phyloP scores from a whole-genome alignment of 1,140 invertebrate genomes.

The Hydropsyche tenuis region DNA sequence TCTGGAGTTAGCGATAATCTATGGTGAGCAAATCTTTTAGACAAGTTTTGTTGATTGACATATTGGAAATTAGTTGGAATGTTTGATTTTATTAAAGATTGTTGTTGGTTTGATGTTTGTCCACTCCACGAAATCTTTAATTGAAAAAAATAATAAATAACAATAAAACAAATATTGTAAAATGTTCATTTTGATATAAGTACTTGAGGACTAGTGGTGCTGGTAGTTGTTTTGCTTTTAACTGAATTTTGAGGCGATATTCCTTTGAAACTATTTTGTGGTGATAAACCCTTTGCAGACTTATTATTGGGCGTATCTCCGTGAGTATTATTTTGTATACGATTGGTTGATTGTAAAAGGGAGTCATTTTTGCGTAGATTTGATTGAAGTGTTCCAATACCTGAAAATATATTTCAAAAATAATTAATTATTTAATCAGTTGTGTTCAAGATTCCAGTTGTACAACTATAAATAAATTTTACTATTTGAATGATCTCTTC shows the following conservation, averaged over 20 bases:
- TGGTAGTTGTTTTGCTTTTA: conserved; percentile 53
- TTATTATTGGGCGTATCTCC: conserved; percentile 61
- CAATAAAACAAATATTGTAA: neutral
- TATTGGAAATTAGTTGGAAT: conserved; percentile 43
- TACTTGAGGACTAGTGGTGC: conserved; percentile 52
- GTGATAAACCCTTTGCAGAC: conserved; percentile 53
- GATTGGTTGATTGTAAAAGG: conserved; percentile 64
- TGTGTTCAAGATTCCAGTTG: conserved; percentile 8
- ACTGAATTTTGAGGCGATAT: conserved; percentile 46
- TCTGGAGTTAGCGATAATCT: conserved; percentile 61
- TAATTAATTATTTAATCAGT: neutral
- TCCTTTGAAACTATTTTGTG: conserved; percentile 51
- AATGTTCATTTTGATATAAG: neutral
- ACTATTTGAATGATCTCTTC: conserved; percentile 74
- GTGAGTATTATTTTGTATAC: conserved; percentile 75
- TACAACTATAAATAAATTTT: conserved; percentile 44
- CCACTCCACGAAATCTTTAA: conserved; percentile 59
- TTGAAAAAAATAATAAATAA: neutral
- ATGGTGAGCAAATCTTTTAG: conserved; percentile 57
- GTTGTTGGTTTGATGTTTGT: conserved; percentile 30
- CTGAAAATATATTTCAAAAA: conserved; percentile 20
- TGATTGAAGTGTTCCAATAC: conserved; percentile 54
- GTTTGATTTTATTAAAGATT: conserved; percentile 42
- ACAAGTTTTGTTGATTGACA: conserved; percentile 42
- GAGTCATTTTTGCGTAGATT: conserved; percentile 63